A percentile compares a stretch with the other conserved stretches of the same genome.
phyloP scores from a whole-genome alignment of 2,888 invertebrate genomes.

The Oxytorus armatus region DNA sequence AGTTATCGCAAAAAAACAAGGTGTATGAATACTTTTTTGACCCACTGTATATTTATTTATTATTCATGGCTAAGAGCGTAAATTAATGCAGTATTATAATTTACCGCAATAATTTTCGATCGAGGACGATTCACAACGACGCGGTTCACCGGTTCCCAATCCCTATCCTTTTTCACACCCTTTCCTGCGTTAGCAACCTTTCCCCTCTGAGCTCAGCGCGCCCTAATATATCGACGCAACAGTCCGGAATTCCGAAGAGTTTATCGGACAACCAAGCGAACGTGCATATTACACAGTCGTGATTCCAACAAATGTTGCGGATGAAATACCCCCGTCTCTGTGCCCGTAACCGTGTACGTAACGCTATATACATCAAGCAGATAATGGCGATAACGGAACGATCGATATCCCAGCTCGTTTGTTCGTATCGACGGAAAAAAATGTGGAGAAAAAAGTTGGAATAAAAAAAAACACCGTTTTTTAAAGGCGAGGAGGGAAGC shows the following conservation, averaged over 20 bases:
- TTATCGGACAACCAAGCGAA: conserved; percentile 61
- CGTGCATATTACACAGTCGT: conserved; percentile 53
- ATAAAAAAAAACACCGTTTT: conserved; percentile 6
- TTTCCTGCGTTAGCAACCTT: conserved; percentile 20
- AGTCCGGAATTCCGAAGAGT: conserved; percentile 60
- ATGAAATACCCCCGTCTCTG: conserved; percentile 34
- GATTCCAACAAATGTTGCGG: conserved; percentile 55
- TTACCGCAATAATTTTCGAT: conserved; percentile 57
- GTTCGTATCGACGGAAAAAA: conserved; percentile 7
- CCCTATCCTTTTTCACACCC: conserved; percentile 37
- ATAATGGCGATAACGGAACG: conserved; percentile 1
- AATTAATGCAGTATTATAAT: conserved; percentile 50
- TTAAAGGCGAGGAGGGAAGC: not conserved
- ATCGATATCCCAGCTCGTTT: conserved; percentile 17
- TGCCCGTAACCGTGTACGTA: not conserved
- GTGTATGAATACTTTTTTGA: no score
- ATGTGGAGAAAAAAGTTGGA: not conserved
- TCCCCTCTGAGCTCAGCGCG: conserved; percentile 6
- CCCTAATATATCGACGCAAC: conserved; percentile 58
- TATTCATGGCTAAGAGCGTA: not conserved
- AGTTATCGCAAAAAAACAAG: no score
- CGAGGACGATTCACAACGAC: conserved; percentile 32
- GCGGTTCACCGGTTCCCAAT: conserved; percentile 52
- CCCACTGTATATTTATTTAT: no score
- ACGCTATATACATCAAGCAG: not conserved